Base-by-base conservation (phyloP, 2,113 vertebrate genomes). In the Thryonomys swinderianus region DNA sequence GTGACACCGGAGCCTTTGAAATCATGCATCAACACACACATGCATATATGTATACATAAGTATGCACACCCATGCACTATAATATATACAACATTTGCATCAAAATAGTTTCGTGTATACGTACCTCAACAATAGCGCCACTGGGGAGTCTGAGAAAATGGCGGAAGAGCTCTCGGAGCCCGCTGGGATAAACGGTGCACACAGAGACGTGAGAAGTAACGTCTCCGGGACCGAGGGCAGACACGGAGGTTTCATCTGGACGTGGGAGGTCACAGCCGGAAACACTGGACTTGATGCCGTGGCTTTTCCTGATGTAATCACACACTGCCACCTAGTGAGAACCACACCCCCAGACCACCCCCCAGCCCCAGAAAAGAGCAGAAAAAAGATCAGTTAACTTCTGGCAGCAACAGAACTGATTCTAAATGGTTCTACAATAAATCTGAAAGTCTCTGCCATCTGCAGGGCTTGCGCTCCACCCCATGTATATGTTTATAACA, bases 41-140 rank as follows among this genome's bases (percentile, higher is more conserved):
- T 1, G 48, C 2, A 53, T 0, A 7, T 18, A 59, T 5, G 40
- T 18, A 32, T 7, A 11, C 7, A n/a, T 14, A 57, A 5, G 9
- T 66, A 59, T 51, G 5, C 12, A 78, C 12, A 27, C 55, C 17
- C 23, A n/a, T 48, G 10, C 55, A 62, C 9, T 78, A 79, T 0
- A 67, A 53, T 27, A 93, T n/a, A 40, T 2, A 69, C 3, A 61
- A 7, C 37, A 74, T 45, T 83, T 53, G 9, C 20, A 42, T 74
- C 51, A 81, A 21, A 62, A 37, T 42, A 51, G 78, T 92, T 85
- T 64, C 59, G 17, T 71, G 32, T 7, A 25, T 53, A 97, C 98
- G 69, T 98, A 99, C 99, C 99, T 99, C 99, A 48, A 99, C 16
- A 69, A 99, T 99, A 61, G 99, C 98, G 14, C 99, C 99, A 85